Conservation (phyloP, 2,888 invertebrate species). For the Drepana falcataria region DNA sequence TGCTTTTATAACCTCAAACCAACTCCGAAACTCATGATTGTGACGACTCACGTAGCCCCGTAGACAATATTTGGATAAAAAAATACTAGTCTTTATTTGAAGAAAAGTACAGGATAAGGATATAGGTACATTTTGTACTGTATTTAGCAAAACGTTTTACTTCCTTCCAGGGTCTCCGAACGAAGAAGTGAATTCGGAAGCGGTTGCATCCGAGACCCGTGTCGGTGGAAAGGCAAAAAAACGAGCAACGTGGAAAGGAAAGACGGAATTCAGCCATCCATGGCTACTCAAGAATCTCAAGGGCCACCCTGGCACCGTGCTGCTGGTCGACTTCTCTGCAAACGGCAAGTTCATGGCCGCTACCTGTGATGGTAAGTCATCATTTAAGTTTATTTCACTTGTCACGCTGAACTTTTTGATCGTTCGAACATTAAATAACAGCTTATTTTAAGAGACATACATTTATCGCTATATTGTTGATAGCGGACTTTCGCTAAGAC, state of each 20-base stretch:
- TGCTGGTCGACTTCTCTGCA: slow-evolving; percentile 88
- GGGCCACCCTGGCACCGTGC: slow-evolving; percentile 87
- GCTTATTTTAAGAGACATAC: too few species aligned
- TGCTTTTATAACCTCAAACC: too few species aligned
- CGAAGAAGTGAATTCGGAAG: slow-evolving; percentile 50
- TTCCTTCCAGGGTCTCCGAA: slow-evolving; percentile 45
- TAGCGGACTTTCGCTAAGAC: too few species aligned
- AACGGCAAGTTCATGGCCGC: slow-evolving; percentile 92
- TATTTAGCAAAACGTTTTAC: slow-evolving; percentile 1
- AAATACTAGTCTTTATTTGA: too few species aligned
- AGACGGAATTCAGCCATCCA: slow-evolving; percentile 82
- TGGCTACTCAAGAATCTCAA: slow-evolving; percentile 90
- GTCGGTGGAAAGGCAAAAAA: slow-evolving; percentile 73
- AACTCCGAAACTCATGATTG: too few species aligned
- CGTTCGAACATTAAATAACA: background rate
- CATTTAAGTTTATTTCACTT: slow-evolving; percentile 8
- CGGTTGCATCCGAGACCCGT: slow-evolving; percentile 42
- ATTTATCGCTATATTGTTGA: too few species aligned
- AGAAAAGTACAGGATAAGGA: too few species aligned
- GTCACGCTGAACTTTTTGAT: slow-evolving; percentile 1
- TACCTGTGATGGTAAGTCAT: slow-evolving; percentile 87
- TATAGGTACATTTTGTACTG: too few species aligned
- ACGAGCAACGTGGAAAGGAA: slow-evolving; percentile 65
- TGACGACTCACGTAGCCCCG: too few species aligned
- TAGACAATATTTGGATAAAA: too few species aligned